Evolutionary conservation across 2,888 invertebrate genomes (phyloP), one percentile per base, ranked within the genome.

Genomic region (Drosophila parthenogenetica): DNA sequence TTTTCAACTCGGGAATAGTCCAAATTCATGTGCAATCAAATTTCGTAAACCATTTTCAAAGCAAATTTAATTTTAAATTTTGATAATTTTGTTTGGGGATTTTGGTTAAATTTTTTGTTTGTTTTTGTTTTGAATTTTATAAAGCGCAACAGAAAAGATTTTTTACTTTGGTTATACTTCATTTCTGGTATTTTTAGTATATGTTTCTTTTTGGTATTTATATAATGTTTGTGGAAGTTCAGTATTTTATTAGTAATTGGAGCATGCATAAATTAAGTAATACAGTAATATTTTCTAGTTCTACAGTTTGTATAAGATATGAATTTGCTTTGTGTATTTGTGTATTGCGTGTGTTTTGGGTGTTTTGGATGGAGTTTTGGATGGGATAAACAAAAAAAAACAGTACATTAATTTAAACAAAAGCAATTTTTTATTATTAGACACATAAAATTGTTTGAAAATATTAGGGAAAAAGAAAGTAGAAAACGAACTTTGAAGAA

Each of bases 11-110:
- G 70, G 75, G 78, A n/a, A 69, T 76, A 55, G 73, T 78, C 76
- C 76, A 76, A 76, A 76, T 76, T 59, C 3, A 22, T 76, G 78
- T 76, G 76, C 76, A 73, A 13, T 57, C 49, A 19, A 68, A 75
- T 72, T 76, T 69, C 25, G 53, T 16, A 5, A 13, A 39, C 50
- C 51, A 67, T 19, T 19, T 19, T 19, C 19, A 19, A 3, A 2
- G 40, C 46, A 67, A 48, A 51, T 68, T 59, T 25, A 1, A 32
- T 32, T 67, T 60, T 32, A 10, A 53, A 45, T 73, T 76, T 71
- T 69, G 57, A 74, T 60, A 48, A 74, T 67, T 73, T 77, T 40
- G 49, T 35, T 68, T n/a, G 5, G 51, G 58, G 16, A 3, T 51
- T 39, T 74, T 61, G 53, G 45, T 8, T 1, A 32, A 11, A 3